These are phyloP conservation scores for Myocastor coypus DNA, from an alignment of 2,113 vertebrate species.

Conservation along the genomic window DNA sequence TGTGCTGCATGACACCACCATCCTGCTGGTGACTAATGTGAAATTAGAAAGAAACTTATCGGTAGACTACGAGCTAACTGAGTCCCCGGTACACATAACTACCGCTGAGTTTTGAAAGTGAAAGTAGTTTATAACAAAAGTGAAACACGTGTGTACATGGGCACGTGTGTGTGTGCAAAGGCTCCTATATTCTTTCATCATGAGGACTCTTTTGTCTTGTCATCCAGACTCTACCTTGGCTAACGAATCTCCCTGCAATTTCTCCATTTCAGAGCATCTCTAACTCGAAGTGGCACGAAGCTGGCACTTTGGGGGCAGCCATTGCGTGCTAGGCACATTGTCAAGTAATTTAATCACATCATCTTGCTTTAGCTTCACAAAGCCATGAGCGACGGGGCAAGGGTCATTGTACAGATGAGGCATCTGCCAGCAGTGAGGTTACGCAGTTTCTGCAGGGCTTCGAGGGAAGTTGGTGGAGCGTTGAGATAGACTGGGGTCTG, in stretches of 20 bases:
- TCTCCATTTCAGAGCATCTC: not conserved
- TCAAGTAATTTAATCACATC: slow-evolving; percentile 12
- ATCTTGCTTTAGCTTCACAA: slow-evolving; percentile 6
- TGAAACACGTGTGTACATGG: not conserved
- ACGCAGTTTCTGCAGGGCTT: not conserved
- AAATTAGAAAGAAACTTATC: not conserved
- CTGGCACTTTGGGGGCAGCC: slow-evolving; percentile 29
- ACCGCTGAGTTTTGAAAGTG: not conserved
- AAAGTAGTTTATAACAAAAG: not conserved
- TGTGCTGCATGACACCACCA: not conserved
- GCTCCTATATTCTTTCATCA: not conserved
- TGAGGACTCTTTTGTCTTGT: not conserved
- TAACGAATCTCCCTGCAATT: not conserved
- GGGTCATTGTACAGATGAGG: not conserved
- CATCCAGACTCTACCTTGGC: not conserved
- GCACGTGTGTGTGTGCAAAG: not conserved
- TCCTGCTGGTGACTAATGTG: not conserved
- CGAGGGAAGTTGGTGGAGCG: not conserved
- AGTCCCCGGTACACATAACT: not conserved
- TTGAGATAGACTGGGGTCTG: not conserved
- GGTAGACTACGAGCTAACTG: not conserved
- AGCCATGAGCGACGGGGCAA: not conserved
- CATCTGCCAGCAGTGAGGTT: not conserved
- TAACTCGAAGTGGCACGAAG: not conserved
- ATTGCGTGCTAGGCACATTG: not conserved